phyloP scores from a whole-genome alignment of 1,140 invertebrate species.

The Drosophila eugracilis region DNA sequence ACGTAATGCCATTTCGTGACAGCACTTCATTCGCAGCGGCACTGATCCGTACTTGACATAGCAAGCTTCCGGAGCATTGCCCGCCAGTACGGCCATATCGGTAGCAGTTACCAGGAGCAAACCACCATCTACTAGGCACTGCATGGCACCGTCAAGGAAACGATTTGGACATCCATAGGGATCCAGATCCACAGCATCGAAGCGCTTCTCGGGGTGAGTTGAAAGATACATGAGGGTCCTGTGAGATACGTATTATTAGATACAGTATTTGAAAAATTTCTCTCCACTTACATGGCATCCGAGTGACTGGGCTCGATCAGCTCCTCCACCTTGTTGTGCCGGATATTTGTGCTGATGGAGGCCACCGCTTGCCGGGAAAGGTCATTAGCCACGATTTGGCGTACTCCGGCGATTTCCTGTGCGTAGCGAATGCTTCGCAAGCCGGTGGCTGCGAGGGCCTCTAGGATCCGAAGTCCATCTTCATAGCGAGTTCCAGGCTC shows the following conservation, averaged over 20 bases:
- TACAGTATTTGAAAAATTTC: neutral
- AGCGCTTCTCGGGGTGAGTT: slow-evolving; percentile 88
- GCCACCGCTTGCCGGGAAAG: slow-evolving; percentile 94
- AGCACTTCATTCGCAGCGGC: slow-evolving; percentile 93
- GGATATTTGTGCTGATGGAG: slow-evolving; percentile 93
- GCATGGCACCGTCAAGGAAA: slow-evolving; percentile 97
- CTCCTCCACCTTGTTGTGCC: slow-evolving; percentile 91
- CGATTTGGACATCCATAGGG: slow-evolving; percentile 98
- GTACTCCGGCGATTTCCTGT: slow-evolving; percentile 94
- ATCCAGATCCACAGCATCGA: slow-evolving; percentile 97
- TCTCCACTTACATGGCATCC: slow-evolving; percentile 92
- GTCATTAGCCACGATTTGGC: slow-evolving; percentile 97
- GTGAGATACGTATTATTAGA: neutral
- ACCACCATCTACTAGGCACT: slow-evolving; percentile 91
- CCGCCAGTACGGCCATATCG: slow-evolving; percentile 98
- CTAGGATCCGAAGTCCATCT: slow-evolving; percentile 91
- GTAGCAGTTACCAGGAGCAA: slow-evolving; percentile 98
- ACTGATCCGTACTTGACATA: slow-evolving; percentile 97
- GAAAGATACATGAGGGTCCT: slow-evolving; percentile 94
- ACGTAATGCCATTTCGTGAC: slow-evolving; percentile 98
- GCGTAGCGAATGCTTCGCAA: slow-evolving; percentile 98
- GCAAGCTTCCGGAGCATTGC: slow-evolving; percentile 96
- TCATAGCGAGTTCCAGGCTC: slow-evolving; percentile 77
- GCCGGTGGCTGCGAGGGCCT: slow-evolving; percentile 96
- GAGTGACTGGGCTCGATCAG: slow-evolving; percentile 90